Conservation (phyloP, 2,888 invertebrate genomes). For the Plebejus argus region DNA sequence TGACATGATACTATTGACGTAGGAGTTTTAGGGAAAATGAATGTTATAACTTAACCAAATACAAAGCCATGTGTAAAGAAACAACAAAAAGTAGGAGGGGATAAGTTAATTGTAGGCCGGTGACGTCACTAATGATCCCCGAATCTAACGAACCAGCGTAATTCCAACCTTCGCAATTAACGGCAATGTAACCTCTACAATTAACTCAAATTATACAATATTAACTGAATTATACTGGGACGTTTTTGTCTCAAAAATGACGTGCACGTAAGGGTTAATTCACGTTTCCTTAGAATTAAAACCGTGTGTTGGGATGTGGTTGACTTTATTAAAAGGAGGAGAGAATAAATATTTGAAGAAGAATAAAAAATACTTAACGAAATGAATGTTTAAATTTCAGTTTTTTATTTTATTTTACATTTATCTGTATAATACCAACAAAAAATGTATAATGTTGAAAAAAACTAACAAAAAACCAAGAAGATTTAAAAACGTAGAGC, state of each 20-base stretch:
- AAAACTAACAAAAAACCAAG: too few relatives aligned
- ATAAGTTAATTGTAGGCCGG: constrained; percentile 1
- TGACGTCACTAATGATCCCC: constrained; percentile 57
- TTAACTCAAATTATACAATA: constrained; percentile 26
- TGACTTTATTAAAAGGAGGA: background rate
- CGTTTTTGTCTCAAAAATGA: constrained; percentile 2
- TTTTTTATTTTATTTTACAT: too few relatives aligned
- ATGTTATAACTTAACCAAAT: background rate
- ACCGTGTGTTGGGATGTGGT: background rate
- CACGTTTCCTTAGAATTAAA: background rate
- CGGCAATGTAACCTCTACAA: constrained; percentile 38
- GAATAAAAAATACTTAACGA: background rate
- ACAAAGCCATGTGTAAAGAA: background rate
- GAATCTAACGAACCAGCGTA: constrained; percentile 55
- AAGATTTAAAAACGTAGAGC: too few relatives aligned
- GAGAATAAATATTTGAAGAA: background rate
- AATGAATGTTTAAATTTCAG: too few relatives aligned
- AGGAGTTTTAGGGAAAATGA: background rate
- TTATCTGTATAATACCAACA: too few relatives aligned
- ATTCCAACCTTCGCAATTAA: constrained; percentile 50
- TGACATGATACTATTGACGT: background rate
- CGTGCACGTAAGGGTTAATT: constrained; percentile 4
- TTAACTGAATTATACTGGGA: constrained; percentile 11
- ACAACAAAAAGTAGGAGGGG: background rate
- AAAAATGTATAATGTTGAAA: too few relatives aligned